phyloP scores from a whole-genome alignment of 2,113 vertebrate species.

The Corydoras sp. region DNA sequence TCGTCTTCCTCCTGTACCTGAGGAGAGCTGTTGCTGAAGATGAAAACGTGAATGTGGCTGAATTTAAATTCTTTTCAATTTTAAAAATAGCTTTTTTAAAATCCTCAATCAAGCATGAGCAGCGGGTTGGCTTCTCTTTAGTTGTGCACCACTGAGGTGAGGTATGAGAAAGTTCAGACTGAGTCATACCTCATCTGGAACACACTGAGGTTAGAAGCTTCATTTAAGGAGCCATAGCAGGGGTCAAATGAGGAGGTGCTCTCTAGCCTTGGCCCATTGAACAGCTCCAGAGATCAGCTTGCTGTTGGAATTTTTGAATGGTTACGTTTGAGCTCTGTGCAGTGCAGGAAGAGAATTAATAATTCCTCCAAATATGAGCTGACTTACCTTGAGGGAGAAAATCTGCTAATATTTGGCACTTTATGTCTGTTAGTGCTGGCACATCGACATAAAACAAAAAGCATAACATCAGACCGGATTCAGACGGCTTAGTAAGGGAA shows the following conservation, averaged over 20 bases:
- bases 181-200: background rate
- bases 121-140: constrained; percentile 5
- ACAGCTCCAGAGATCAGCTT: background rate
- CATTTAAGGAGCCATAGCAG: background rate
- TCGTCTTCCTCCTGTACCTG: background rate
- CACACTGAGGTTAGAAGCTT: constrained; percentile 12
- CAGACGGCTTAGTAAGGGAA: no score
- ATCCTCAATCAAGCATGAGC: constrained; percentile 10
- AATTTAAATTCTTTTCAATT: background rate
- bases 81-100: background rate
- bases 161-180: background rate
- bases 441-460: no score
- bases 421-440: constrained; percentile 4
- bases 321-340: background rate
- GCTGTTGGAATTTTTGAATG: background rate
- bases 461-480: no score
- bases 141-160: background rate
- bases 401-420: constrained; percentile 5
- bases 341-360: background rate
- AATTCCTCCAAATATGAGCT: background rate
- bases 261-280: constrained; percentile 2
- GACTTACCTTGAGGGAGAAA: background rate
- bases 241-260: background rate
- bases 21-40: constrained; percentile 3
- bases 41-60: background rate